Base-by-base conservation (phyloP, 2,797 vertebrate species). In the Gadopsis marmoratus region DNA sequence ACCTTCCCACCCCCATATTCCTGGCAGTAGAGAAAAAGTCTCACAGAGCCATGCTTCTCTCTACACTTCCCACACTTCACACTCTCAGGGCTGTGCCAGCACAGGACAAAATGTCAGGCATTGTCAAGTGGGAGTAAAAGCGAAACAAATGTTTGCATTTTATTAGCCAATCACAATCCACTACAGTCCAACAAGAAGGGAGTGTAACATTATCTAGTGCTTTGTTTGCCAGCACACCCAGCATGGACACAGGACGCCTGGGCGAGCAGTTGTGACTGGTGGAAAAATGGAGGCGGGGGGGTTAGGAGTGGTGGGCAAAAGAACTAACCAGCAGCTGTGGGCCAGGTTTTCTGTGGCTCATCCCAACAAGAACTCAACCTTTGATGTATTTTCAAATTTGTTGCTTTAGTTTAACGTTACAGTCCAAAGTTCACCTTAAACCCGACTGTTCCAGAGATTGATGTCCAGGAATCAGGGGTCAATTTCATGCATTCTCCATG, bases 1-100 rank as follows among this genome's bases (percentile, higher is more conserved):
- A 90, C 77, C 69, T 73, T 88, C 83, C 87, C 89, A 69, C 88
- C 84, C 81, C 77, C 84, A 41, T 82, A 70, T 81, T 86, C 62
- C 76, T 89, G 82, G 80, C 82, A 89, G 65, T 77, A 56, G 81
- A 87, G 63, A 56, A 85, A 85, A 83, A 85, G 84, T 78, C 82
- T 89, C 84, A 85, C 82, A 85, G 85, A 90, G 87, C 81, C 78
- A 62, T 79, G 84, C 82, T 87, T 94, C 82, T 85, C 81, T 88
- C 83, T 64, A 79, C 88, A 91, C 89, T 88, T 92, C 91, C 91
- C 84, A 92, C 90, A 89, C 84, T 82, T 92, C 87, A 77, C 85
- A 86, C 86, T 88, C 85, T 78, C 64, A 29, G 68, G 81, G 66
- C 85, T 79, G 45, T 76, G 89, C 87, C 89, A 87, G 76, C 26